These are phyloP conservation scores for Lithobates pipiens DNA, from an alignment of 2,797 vertebrate species.

Conservation along the genomic window DNA sequence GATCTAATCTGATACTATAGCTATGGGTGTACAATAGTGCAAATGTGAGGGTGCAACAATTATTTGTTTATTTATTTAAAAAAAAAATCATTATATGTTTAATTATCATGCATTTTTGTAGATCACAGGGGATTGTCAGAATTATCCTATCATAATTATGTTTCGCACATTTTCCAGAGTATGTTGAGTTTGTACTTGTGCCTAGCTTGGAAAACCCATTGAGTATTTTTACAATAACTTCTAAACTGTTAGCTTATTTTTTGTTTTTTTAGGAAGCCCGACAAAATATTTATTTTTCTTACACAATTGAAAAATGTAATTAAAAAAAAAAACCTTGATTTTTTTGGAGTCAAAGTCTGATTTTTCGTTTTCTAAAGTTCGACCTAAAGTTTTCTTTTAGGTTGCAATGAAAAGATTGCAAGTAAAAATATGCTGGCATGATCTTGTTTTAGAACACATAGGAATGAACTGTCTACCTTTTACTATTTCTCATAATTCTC, in stretches of 20 bases:
- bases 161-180: background rate
- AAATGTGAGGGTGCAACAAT: constrained; percentile 26
- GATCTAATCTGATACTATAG: constrained; percentile 63
- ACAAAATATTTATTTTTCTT: background rate
- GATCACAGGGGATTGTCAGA: background rate
- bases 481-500: too few relatives aligned
- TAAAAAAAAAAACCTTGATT: too few relatives aligned
- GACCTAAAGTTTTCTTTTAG: too few relatives aligned
- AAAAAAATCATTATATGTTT: constrained; percentile 11
- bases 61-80: constrained; percentile 7
- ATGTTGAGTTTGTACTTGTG: too few relatives aligned
- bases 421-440: too few relatives aligned
- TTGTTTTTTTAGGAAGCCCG: background rate
- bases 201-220: background rate
- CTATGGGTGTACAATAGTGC: constrained; percentile 50
- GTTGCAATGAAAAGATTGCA: too few relatives aligned
- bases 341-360: too few relatives aligned
- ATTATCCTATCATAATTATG: background rate
- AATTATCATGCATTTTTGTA: background rate
- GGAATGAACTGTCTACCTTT: too few relatives aligned
- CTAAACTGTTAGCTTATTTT: background rate
- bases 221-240: background rate
- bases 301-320: too few relatives aligned
- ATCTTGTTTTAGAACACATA: too few relatives aligned
- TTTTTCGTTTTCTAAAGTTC: too few relatives aligned